phyloP scores from a whole-genome alignment of 2,888 invertebrate genomes.

The Sesia apiformis region DNA sequence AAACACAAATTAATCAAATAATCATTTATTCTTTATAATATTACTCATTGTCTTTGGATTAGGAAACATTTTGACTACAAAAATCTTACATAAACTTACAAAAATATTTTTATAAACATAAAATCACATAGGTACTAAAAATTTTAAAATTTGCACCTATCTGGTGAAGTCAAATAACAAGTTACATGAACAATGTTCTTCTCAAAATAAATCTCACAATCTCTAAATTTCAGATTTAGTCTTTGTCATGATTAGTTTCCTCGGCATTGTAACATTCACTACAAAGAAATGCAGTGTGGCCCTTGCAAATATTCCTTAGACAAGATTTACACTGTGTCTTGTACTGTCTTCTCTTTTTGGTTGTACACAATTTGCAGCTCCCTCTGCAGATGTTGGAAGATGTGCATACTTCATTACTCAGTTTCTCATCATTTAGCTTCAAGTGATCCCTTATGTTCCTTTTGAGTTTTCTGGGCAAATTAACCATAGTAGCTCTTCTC shows the following conservation, averaged over 20 bases:
- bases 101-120: too few relatives aligned
- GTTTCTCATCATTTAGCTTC: slow-evolving; percentile 3
- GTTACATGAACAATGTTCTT: too few relatives aligned
- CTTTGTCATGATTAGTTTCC: slow-evolving; percentile 7
- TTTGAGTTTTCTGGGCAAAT: neutral
- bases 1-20: too few relatives aligned
- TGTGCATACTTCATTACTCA: slow-evolving; percentile 6
- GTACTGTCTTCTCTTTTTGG: slow-evolving; percentile 9
- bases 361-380: slow-evolving; percentile 12
- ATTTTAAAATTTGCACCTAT: too few relatives aligned
- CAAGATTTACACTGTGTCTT: slow-evolving; percentile 11
- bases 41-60: too few relatives aligned
- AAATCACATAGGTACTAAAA: too few relatives aligned
- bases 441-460: slow-evolving; percentile 10
- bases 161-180: too few relatives aligned
- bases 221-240: neutral
- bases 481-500: slow-evolving; percentile 10
- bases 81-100: too few relatives aligned
- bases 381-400: slow-evolving; percentile 9
- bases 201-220: too few relatives aligned
- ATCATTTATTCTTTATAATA: too few relatives aligned
- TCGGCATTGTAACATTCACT: slow-evolving; percentile 10
- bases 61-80: too few relatives aligned
- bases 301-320: slow-evolving; percentile 10
- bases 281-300: slow-evolving; percentile 11